Conservation (phyloP, 1,140 invertebrate genomes). For the Melipona quadrifasciata region DNA sequence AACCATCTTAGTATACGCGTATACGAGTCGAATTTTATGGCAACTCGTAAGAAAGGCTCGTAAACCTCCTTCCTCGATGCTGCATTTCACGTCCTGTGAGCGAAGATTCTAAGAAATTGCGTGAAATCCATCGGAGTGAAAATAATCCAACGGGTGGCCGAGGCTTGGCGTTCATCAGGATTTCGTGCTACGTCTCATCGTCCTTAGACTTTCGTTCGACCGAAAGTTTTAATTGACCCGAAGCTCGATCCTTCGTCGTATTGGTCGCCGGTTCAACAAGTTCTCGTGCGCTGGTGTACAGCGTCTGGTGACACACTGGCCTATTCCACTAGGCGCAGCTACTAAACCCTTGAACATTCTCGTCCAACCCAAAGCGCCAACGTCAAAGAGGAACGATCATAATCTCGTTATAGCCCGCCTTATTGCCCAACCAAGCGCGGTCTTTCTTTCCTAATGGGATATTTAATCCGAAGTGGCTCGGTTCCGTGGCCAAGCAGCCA, state of each 20-base stretch:
- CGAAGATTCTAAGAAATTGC: constrained; percentile 12
- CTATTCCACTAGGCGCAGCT: neutral
- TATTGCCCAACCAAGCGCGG: neutral
- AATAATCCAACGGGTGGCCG: neutral
- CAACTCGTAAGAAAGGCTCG: constrained; percentile 41
- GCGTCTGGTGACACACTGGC: no score
- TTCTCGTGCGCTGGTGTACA: neutral
- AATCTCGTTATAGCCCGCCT: constrained; percentile 11
- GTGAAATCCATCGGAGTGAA: neutral
- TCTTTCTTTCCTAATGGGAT: neutral
- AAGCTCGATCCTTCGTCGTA: neutral
- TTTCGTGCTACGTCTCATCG: neutral
- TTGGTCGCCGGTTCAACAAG: constrained; percentile 26
- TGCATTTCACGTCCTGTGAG: constrained; percentile 10
- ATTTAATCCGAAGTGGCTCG: neutral
- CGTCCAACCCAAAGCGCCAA: neutral
- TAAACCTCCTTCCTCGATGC: constrained; percentile 50
- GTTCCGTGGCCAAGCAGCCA: neutral
- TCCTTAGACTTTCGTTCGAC: neutral
- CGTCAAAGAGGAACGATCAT: constrained; percentile 9
- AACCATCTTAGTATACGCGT: neutral
- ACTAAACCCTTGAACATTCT: neutral
- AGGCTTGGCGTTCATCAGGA: neutral
- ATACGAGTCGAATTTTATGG: constrained; percentile 56
- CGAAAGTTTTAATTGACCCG: constrained; percentile 28